These are phyloP conservation scores for Epizoanthus rinbou DNA, from an alignment of 92 coral and sea anemone species.

Conservation along the genomic window DNA sequence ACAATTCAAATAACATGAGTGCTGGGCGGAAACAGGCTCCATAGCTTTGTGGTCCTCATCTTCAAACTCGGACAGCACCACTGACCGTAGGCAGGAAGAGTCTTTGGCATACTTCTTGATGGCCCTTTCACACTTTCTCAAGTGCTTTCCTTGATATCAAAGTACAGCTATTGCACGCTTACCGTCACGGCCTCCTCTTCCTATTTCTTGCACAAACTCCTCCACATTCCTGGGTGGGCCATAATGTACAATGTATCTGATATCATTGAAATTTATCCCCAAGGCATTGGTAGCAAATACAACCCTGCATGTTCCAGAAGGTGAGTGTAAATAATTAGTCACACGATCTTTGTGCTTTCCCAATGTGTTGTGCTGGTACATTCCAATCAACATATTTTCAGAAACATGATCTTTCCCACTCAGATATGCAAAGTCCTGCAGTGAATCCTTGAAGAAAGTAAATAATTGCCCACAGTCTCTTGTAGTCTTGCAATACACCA, in stretches of 20 bases:
- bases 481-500: conserved; percentile 43
- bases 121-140: conserved; percentile 32
- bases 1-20: conserved; percentile 41
- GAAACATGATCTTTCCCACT: conserved; percentile 8
- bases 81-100: conserved; percentile 14
- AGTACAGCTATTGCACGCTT: conserved; percentile 14
- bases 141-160: conserved; percentile 8
- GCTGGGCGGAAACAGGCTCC: background rate
- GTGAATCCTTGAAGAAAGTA: conserved; percentile 17
- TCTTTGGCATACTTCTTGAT: conserved; percentile 17
- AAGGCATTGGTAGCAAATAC: conserved; percentile 74
- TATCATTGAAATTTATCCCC: conserved; percentile 45
- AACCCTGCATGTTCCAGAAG: conserved; percentile 56
- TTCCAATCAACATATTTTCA: conserved; percentile 39
- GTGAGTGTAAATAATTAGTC: background rate
- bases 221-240: conserved; percentile 46
- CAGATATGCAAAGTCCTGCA: conserved; percentile 22
- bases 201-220: conserved; percentile 48
- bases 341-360: conserved; percentile 41
- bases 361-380: conserved; percentile 37
- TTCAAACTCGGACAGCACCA: conserved; percentile 24
- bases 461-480: conserved; percentile 36
- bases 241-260: conserved; percentile 17
- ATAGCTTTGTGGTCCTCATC: background rate
- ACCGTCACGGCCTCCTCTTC: conserved; percentile 34